Conservation (phyloP, 2,888 invertebrate genomes). For the Trimorus sp. region DNA sequence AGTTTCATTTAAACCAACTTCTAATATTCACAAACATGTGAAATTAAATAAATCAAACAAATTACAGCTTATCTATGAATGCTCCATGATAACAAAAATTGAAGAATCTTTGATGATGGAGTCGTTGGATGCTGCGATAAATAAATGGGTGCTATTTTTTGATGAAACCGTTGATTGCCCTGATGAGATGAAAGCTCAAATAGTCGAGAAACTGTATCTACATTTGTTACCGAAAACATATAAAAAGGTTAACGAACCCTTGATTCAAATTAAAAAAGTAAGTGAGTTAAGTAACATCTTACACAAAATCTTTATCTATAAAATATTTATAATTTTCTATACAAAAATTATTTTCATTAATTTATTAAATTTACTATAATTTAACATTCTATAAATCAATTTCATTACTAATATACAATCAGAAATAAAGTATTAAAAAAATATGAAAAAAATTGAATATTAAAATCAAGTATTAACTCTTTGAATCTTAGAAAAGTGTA, state of each 20-base stretch:
- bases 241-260: constrained; percentile 3
- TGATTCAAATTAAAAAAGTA: constrained; percentile 5
- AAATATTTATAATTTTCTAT: too few species aligned
- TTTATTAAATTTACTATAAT: background rate
- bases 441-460: too few species aligned
- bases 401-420: background rate
- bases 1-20: too few species aligned
- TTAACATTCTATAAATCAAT: background rate
- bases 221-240: constrained; percentile 11
- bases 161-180: background rate
- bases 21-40: too few species aligned
- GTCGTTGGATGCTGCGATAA: background rate
- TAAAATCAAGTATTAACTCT: background rate
- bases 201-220: background rate
- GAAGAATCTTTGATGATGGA: background rate
- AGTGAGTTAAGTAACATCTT: background rate
- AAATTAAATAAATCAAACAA: background rate
- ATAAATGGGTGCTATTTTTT: background rate
- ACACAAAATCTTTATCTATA: background rate
- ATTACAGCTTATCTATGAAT: constrained; percentile 9
- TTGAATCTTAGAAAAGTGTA: background rate
- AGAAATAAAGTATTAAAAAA: too few species aligned
- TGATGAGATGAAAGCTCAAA: background rate
- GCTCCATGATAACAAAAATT: constrained; percentile 1
- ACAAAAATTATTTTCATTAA: too few species aligned